These are phyloP conservation scores for Sminthopsis crassicaudata DNA, from an alignment of 2,113 vertebrate species.

Conservation along the genomic window DNA sequence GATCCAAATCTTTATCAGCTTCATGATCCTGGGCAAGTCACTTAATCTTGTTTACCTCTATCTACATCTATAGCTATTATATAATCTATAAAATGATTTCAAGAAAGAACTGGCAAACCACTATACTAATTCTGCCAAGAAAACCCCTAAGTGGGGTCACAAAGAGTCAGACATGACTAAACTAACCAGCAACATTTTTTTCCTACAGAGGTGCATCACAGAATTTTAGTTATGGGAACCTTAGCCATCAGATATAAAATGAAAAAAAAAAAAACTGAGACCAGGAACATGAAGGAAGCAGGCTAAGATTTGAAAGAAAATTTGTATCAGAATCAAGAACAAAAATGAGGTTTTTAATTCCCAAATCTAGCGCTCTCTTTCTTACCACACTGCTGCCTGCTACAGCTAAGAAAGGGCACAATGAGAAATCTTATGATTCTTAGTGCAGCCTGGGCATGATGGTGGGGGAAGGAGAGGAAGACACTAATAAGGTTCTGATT, in stretches of 20 bases:
- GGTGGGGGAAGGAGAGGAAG: background rate
- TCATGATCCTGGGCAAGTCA: background rate
- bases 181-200: background rate
- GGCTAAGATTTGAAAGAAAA: background rate
- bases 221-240: background rate
- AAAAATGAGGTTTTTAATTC: background rate
- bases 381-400: background rate
- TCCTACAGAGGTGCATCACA: background rate
- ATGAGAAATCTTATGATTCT: conserved; percentile 8
- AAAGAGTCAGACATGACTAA: background rate
- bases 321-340: background rate
- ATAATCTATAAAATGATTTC: conserved; percentile 40
- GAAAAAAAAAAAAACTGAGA: background rate
- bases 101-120: background rate
- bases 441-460: background rate
- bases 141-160: background rate
- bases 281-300: background rate
- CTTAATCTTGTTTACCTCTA: conserved; percentile 27
- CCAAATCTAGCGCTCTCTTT: background rate
- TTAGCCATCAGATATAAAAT: background rate
- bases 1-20: background rate
- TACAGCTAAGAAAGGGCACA: conserved; percentile 23
- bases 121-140: background rate
- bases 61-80: too few species aligned
- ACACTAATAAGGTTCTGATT: background rate